phyloP scores from a whole-genome alignment of 2,113 vertebrate species.

The Opisthocomus hoazin region DNA sequence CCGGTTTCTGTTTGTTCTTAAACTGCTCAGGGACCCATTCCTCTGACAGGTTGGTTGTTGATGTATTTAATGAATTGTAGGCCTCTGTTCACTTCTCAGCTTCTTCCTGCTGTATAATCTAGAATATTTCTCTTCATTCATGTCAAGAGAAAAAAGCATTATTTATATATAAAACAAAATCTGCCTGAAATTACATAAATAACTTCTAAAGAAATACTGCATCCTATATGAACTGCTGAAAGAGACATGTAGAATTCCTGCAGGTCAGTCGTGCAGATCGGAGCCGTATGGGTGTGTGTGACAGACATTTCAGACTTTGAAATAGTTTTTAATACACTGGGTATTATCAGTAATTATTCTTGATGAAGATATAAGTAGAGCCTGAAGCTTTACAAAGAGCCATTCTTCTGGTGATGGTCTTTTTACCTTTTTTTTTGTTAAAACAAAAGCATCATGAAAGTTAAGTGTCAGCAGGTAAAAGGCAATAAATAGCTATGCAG shows the following conservation, averaged over 20 bases:
- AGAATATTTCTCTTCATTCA: background rate
- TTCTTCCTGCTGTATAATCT: background rate
- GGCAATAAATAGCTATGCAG: background rate
- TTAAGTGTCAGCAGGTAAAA: background rate
- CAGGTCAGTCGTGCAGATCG: background rate
- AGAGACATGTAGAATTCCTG: background rate
- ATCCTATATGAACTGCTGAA: background rate
- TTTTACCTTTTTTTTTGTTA: background rate
- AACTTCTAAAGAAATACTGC: background rate
- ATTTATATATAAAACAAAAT: background rate
- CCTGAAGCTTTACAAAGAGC: background rate
- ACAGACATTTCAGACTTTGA: background rate
- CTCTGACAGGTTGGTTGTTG: background rate
- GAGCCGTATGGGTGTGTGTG: background rate
- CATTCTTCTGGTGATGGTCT: background rate
- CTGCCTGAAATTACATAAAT: background rate
- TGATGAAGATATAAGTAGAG: background rate
- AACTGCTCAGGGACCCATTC: background rate
- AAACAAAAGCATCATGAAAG: background rate
- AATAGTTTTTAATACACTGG: background rate
- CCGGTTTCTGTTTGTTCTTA: background rate
- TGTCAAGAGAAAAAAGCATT: background rate
- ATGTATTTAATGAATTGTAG: background rate
- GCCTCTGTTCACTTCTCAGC: background rate
- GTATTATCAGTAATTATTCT: background rate